A percentile compares a stretch with the other conserved stretches of the same genome.
Conservation (phyloP, 2,797 vertebrate species). For the Typhlichthys subterraneus region DNA sequence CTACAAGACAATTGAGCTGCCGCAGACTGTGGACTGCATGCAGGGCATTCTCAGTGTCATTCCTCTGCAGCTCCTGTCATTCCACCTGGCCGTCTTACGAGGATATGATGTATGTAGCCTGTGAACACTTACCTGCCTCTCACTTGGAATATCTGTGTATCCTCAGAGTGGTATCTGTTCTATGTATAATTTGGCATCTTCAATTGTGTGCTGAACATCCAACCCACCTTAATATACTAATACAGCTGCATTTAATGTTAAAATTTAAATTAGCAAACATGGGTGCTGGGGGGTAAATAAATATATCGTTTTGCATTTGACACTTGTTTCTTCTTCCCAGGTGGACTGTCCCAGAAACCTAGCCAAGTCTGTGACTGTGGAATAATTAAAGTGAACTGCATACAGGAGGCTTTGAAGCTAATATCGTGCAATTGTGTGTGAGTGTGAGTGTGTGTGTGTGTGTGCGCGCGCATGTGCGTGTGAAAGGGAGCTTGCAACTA, state of each 20-base stretch:
- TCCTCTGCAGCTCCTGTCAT: constrained; percentile 91
- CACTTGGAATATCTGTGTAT: too few species aligned
- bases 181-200: too few species aligned
- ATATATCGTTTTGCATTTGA: constrained; percentile 12
- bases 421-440: constrained; percentile 71
- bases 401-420: constrained; percentile 31
- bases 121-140: too few species aligned
- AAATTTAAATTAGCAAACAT: too few species aligned
- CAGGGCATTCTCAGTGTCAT: constrained; percentile 94
- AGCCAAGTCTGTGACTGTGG: constrained; percentile 97
- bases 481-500: constrained; percentile 11
- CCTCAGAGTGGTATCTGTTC: too few species aligned
- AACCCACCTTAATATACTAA: too few species aligned
- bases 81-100: constrained; percentile 93
- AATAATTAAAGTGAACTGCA: constrained; percentile 69
- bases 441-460: constrained; percentile 17
- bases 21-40: constrained; percentile 93
- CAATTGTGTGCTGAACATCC: too few species aligned
- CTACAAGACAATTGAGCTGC: constrained; percentile 90
- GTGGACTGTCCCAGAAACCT: constrained; percentile 96
- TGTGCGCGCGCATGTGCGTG: constrained; percentile 10
- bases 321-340: constrained; percentile 68
- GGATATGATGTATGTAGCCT: constrained; percentile 87
- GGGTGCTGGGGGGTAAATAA: not conserved
- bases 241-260: too few species aligned